Evolutionary conservation across 2,113 vertebrate genomes (phyloP).

Genomic region (Phylloscopus trochilus): DNA sequence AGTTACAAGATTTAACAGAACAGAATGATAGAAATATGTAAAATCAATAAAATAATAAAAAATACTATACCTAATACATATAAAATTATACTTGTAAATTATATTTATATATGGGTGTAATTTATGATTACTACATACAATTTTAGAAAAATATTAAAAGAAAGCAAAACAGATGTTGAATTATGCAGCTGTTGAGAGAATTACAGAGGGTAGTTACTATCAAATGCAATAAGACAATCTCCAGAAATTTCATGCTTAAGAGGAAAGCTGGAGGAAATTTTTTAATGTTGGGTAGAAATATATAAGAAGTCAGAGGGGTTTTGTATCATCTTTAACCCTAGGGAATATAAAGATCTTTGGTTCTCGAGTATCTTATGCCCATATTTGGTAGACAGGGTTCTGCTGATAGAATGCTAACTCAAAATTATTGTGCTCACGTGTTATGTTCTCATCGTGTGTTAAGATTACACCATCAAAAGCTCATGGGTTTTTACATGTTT

Average conservation of each 20-base stretch:
- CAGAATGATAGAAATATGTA: background rate
- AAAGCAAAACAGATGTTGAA: background rate
- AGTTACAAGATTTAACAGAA: background rate
- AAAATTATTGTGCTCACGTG: background rate
- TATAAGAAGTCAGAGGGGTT: background rate
- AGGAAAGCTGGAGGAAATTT: background rate
- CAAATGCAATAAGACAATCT: background rate
- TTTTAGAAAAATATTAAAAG: background rate
- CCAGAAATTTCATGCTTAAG: background rate
- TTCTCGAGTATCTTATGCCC: background rate
- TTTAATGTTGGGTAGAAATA: background rate
- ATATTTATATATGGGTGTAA: background rate
- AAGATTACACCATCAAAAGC: background rate
- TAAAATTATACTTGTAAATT: background rate
- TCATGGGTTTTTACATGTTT: accelerated
- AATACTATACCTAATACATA: background rate
- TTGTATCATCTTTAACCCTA: background rate
- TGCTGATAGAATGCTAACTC: background rate
- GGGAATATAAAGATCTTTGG: background rate
- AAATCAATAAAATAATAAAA: background rate
- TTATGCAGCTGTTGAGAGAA: background rate
- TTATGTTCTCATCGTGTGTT: background rate
- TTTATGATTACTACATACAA: background rate
- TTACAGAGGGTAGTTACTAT: background rate
- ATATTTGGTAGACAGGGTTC: background rate